Conservation (phyloP, 2,797 vertebrate genomes). For the Clarias pachynema region DNA sequence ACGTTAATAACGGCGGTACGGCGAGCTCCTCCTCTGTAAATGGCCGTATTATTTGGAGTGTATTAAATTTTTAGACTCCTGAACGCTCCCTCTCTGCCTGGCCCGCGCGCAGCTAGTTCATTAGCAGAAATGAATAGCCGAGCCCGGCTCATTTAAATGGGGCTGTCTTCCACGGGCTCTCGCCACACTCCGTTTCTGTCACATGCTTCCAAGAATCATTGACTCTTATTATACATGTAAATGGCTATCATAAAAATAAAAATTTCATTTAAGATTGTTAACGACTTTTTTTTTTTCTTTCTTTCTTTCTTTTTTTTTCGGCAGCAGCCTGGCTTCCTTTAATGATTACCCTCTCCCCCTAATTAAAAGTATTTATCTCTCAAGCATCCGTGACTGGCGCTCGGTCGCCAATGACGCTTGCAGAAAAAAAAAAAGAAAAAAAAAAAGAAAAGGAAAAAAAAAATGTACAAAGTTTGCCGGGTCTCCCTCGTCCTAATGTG, state of each 20-base stretch:
- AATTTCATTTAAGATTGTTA: constrained; percentile 99
- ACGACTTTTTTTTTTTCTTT: constrained; percentile 88
- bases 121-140: constrained; percentile 99
- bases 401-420: constrained; percentile 74
- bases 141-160: constrained; percentile 98
- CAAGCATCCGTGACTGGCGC: constrained; percentile 95
- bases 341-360: constrained; percentile 99
- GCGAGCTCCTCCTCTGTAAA: constrained; percentile 66
- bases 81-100: constrained; percentile 76
- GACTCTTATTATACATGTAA: constrained; percentile 99
- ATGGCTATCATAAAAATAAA: constrained; percentile 99
- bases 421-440: constrained; percentile 46
- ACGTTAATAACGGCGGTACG: constrained; percentile 62
- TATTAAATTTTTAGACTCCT: constrained; percentile 96
- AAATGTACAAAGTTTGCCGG: constrained; percentile 57
- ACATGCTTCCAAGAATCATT: constrained; percentile 99
- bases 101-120: constrained; percentile 94
- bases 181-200: constrained; percentile 98
- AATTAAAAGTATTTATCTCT: constrained; percentile 99
- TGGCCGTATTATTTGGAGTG: constrained; percentile 76
- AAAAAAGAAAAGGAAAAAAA: constrained; percentile 13
- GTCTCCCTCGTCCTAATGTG: constrained; percentile 62
- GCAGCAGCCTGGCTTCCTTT: constrained; percentile 99
- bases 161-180: constrained; percentile 99
- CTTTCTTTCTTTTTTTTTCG: no score